Evolutionary conservation across 2,797 vertebrate species (phyloP), one percentile per base, ranked within the genome.

Genomic region (Enteromius mattozi): DNA sequence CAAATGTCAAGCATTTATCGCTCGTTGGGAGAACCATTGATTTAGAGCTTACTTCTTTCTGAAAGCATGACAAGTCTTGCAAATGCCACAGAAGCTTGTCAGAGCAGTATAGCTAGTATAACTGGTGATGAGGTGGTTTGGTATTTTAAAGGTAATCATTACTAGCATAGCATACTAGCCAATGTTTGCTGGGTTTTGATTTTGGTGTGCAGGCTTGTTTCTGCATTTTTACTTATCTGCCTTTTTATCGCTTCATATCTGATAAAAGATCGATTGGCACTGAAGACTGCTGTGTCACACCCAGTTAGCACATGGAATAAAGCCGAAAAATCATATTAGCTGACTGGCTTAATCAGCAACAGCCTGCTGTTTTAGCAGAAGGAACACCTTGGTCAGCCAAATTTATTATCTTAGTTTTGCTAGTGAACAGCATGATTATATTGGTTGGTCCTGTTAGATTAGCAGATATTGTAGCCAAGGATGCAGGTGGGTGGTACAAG

Each of bases 11-110:
- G 24, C 59, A 75, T 87, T 86, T 78, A 81, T 30, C 4, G 8
- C 19, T 77, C 35, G 14, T 8, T 21, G 1, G 45, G 13, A 84
- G 47, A 51, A 27, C 37, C 19, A 81, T 13, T 27, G 13, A 63
- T 74, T 47, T 82, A 72, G 6, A 82, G 37, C 74, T 63, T 9
- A 49, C 37, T 35, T 63, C 17, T n/a, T 84, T 16, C 74, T 21
- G 51, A 86, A 72, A 84, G 74, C 69, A 74, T 72, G 71, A 68
- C 19, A 6, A 78, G 49, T 75, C 45, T 33, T 21, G 51, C 70
- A 90, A 85, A 90, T 85, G 49, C 56, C 59, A 89, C 69, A 3
- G 68, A 72, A 45, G 47, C 49, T 72, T 37, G 65, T 65, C 61
- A 6, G 54, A 45, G n/a, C 8, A 40, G 2, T 42, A 42, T 42